phyloP scores from a whole-genome alignment of 1,140 invertebrate genomes.

The Pristionchus pacificus region DNA sequence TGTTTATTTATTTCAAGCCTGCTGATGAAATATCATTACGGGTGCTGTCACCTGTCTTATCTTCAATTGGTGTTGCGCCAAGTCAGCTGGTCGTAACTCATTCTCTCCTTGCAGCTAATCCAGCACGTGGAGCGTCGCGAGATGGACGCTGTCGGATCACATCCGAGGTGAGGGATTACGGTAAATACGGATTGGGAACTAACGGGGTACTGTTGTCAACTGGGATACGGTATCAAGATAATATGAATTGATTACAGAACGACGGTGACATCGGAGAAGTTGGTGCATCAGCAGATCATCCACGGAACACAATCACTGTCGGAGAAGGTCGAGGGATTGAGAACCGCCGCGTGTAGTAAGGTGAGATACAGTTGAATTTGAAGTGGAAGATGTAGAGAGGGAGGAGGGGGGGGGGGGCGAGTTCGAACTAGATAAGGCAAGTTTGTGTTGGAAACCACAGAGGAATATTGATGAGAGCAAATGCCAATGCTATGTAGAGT shows the following conservation, averaged over 20 bases:
- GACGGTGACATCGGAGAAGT: slow-evolving; percentile 35
- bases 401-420: not conserved
- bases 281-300: slow-evolving; percentile 53
- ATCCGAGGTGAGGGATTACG: slow-evolving; percentile 9
- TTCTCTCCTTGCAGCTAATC: slow-evolving; percentile 58
- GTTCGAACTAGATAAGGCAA: slow-evolving; percentile 7
- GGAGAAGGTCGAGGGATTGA: slow-evolving; percentile 39
- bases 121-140: slow-evolving; percentile 78
- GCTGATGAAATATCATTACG: too few relatives aligned
- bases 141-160: slow-evolving; percentile 70
- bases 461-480: not conserved
- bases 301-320: slow-evolving; percentile 44
- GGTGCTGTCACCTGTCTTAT: too few relatives aligned
- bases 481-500: not conserved
- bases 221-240: too few relatives aligned
- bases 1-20: too few relatives aligned
- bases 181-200: too few relatives aligned
- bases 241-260: not conserved
- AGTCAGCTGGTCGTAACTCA: too few relatives aligned
- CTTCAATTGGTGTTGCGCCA: too few relatives aligned
- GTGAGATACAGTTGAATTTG: not conserved
- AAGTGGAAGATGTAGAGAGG: not conserved
- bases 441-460: too few relatives aligned
- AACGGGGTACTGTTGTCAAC: too few relatives aligned
- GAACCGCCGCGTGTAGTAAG: not conserved